Evolutionary conservation across 2,888 invertebrate species (phyloP).

Genomic region (Mycalesis mineus): DNA sequence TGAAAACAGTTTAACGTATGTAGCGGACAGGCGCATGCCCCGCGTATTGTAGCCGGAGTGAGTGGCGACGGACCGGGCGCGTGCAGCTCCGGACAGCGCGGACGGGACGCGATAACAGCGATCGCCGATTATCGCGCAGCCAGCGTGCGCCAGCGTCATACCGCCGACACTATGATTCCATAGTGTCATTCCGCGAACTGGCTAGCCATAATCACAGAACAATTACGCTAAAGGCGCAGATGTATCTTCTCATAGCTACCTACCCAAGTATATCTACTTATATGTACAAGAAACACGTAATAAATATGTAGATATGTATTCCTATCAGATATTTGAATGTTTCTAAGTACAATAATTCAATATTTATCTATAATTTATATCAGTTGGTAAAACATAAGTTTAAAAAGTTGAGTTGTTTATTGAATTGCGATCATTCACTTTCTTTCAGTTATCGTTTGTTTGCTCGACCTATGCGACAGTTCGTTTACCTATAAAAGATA

Average conservation of each 20-base stretch:
- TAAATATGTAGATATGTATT: too few species aligned
- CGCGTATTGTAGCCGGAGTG: slow-evolving; percentile 58
- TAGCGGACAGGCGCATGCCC: slow-evolving; percentile 49
- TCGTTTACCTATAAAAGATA: slow-evolving; percentile 58
- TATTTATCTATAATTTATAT: too few species aligned
- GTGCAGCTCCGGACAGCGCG: slow-evolving; percentile 53
- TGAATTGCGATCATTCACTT: slow-evolving; percentile 58
- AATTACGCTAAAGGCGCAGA: too few species aligned
- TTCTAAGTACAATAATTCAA: too few species aligned
- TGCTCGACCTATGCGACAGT: slow-evolving; percentile 56
- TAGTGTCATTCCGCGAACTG: background rate
- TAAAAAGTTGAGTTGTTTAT: slow-evolving; percentile 53
- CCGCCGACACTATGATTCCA: background rate
- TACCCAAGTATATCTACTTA: too few species aligned
- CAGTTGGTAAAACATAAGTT: slow-evolving; percentile 42
- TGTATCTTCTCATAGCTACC: too few species aligned
- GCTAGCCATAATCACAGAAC: too few species aligned
- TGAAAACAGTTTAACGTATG: background rate
- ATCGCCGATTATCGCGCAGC: slow-evolving; percentile 61
- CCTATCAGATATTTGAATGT: too few species aligned
- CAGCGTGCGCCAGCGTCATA: slow-evolving; percentile 13
- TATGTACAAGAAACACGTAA: too few species aligned
- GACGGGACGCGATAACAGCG: slow-evolving; percentile 68
- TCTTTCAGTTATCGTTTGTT: slow-evolving; percentile 57
- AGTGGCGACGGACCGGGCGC: slow-evolving; percentile 31